These are phyloP conservation scores for Epistrophe eligans DNA, from an alignment of 2,888 invertebrate species.

Conservation along the genomic window DNA sequence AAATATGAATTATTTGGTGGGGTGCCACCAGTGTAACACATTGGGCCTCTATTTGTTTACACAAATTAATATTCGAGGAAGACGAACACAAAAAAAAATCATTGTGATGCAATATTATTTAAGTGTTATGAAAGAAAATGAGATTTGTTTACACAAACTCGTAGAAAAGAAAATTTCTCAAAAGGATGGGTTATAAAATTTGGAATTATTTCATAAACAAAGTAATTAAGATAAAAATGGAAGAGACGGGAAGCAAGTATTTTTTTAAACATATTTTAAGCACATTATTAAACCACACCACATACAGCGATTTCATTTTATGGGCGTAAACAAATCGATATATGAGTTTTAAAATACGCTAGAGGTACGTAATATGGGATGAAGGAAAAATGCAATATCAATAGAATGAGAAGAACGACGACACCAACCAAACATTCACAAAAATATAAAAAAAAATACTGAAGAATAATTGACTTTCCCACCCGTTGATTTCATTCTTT, in stretches of 20 bases:
- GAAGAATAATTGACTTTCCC: conserved; percentile 61
- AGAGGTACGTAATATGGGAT: not conserved
- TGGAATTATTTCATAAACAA: conserved; percentile 49
- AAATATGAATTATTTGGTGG: conserved; percentile 42
- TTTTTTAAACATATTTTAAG: conserved; percentile 44
- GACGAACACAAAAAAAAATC: not conserved
- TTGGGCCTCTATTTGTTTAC: conserved; percentile 52
- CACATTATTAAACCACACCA: conserved; percentile 55
- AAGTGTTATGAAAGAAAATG: conserved; percentile 15
- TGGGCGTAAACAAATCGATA: conserved; percentile 52
- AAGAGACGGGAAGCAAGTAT: conserved; percentile 14
- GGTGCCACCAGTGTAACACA: conserved; percentile 48
- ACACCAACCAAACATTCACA: conserved; percentile 4
- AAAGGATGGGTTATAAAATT: conserved; percentile 40
- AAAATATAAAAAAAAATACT: not conserved
- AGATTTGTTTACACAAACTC: conserved; percentile 47
- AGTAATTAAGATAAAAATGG: conserved; percentile 53
- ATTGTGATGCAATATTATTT: conserved; percentile 4
- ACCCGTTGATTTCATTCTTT: conserved; percentile 45
- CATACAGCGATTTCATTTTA: conserved; percentile 45
- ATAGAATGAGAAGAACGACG: not conserved
- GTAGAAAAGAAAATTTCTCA: not conserved
- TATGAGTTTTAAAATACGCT: conserved; percentile 29
- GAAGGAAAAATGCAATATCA: conserved; percentile 37
- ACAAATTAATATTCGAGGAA: conserved; percentile 50